Evolutionary conservation across 2,888 invertebrate genomes (phyloP), one percentile per base, ranked within the genome.

Genomic region (Epirrhoe alternata): DNA sequence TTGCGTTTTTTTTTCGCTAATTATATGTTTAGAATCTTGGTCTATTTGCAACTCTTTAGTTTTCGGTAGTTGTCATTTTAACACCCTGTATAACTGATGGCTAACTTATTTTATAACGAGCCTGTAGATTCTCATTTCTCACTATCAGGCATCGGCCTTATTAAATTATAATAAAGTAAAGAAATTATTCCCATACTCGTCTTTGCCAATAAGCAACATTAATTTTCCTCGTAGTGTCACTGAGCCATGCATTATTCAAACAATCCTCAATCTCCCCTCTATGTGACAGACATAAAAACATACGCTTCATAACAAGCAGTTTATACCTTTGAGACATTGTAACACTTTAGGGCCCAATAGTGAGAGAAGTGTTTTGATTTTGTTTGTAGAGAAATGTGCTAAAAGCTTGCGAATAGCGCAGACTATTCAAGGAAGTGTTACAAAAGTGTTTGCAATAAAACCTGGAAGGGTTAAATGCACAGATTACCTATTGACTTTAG

Each of bases 201-300:
- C 24, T 24, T 30, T 30, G 4, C 14, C 2, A 33, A 45, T 42
- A 54, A 7, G 45, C 38, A 53, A 12, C 58, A 64, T 53, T 35
- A 58, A 45, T 58, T 42, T 52, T 66, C 57, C 53, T 52, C 61
- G 59, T 59, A 68, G 65, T 70, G 68, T 62, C 64, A 64, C 53
- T 12, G 53, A 61, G 56, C 52, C 50, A 72, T 70, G 49, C 57
- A 70, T 70, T 70, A 70, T 70, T 70, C 70, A 72, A 45, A 35
- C 56, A 47, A 47, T 55, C 59, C 50, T 65, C 61, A 68, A 68
- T 68, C 68, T 68, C 61, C 45, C 61, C 57, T 60, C 63, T 52
- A 30, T 63, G 56, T 52, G 56, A 57, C 42, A 16, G 38, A 68
- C 64, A 68, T 68, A 65, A 68, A 65, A 60, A 59, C 62, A 61